Base-by-base conservation (phyloP, 2,888 invertebrate genomes). In the Nipponacmea schrenckii region DNA sequence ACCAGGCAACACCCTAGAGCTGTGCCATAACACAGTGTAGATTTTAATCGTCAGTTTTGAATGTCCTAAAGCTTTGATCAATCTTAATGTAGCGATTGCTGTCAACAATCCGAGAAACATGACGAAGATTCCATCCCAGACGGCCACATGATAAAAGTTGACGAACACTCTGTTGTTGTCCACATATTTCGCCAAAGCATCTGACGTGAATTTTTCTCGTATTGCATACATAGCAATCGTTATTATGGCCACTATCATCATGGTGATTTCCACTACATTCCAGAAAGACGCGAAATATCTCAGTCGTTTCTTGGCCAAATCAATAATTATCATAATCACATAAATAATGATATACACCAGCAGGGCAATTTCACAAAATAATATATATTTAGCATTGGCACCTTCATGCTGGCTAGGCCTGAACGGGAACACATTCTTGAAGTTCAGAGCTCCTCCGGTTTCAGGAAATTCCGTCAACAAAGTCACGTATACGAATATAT, bases 401-500 rank as follows among this genome's bases (percentile, higher is more conserved):
- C 56, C 56, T 1, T 56, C 56, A 10, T 56, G 56, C 24, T 56
- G 56, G 20, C 56, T 56, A 8, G 56, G 56, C 20, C 56, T 20
- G 24, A 56, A 56, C 20, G 56, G 56, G 24, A 24, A 56, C 10
- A 56, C 14, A 14, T 56, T 56, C 20, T 24, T 56, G 24, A 56
- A 56, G 2, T 20, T 56, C 12, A 56, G 24, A 56, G 56, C 24
- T 14, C 56, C 56, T 3, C 56, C 56, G 7, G 56, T 56, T 20
- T 56, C 56, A 12, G 56, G 56, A 20, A 56, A 56, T 56, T 56
- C 56, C 24, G 56, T 56, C 56, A 56, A 56, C 24, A 56, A 24
- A 1, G 20, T 56, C 20, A 56, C 56, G 56, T 56, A 56, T 24
- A 56, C 56, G 14, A 56, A 56, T 56, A 56, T 56, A 56, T 56